Evolutionary conservation across 2,113 vertebrate species (phyloP).

Genomic region (Rattus rattus): DNA sequence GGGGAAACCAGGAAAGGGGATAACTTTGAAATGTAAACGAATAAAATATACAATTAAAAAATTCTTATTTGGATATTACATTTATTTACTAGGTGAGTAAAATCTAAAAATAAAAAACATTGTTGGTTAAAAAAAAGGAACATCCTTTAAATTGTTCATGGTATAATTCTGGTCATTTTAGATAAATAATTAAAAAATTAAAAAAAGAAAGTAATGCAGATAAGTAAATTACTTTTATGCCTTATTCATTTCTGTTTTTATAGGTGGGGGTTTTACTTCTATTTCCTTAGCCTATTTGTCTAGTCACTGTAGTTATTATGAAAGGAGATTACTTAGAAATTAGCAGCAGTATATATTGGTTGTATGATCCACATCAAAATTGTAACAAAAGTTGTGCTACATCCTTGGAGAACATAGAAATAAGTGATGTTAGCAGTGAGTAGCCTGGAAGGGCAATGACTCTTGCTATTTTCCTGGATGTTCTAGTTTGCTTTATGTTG

Average conservation of each 20-base stretch:
- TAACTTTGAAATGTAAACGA: too few relatives aligned
- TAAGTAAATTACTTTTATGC: too few relatives aligned
- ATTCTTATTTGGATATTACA: background rate
- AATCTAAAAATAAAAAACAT: background rate
- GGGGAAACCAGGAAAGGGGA: too few relatives aligned
- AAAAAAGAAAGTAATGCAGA: too few relatives aligned
- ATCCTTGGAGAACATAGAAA: background rate
- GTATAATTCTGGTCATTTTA: background rate
- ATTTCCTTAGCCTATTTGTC: too few relatives aligned
- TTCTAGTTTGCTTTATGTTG: background rate
- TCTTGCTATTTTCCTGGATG: background rate
- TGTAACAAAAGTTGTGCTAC: background rate
- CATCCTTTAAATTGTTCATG: background rate
- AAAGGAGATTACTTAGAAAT: background rate
- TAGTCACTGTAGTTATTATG: background rate
- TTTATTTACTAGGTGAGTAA: background rate
- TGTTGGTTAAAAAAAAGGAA: background rate
- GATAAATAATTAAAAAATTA: background rate
- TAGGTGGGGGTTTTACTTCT: too few relatives aligned
- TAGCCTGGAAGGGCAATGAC: background rate
- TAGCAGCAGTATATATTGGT: background rate
- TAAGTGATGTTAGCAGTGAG: background rate
- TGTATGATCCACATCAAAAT: background rate
- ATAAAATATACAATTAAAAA: background rate
- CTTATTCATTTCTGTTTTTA: too few relatives aligned